Conservation (phyloP, 2,797 vertebrate species). For the Scarus forsteni region DNA sequence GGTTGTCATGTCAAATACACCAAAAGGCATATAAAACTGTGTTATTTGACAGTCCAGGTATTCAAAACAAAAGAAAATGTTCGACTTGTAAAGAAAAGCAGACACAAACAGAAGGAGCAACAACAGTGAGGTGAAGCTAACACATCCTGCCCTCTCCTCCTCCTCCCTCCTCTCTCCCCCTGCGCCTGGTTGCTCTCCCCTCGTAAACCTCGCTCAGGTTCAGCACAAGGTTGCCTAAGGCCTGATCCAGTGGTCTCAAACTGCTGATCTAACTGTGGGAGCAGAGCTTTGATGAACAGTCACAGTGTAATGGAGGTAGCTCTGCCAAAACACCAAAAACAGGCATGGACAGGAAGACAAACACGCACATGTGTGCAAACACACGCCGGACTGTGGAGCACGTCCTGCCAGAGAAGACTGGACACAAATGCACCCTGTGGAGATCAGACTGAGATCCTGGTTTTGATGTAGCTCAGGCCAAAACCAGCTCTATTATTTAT, state of each 20-base stretch:
- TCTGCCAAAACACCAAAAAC: conserved; percentile 46
- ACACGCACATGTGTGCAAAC: conserved; percentile 35
- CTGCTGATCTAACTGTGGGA: too few relatives aligned
- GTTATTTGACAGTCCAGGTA: conserved; percentile 1
- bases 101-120: background rate
- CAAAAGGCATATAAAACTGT: background rate
- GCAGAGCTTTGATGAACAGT: conserved; percentile 81
- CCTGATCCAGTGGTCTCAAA: too few relatives aligned
- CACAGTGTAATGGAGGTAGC: conserved; percentile 65
- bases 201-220: conserved; percentile 73
- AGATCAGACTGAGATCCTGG: background rate
- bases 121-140: conserved; percentile 28
- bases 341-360: conserved; percentile 48
- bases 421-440: conserved; percentile 3
- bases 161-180: conserved; percentile 54
- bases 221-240: conserved; percentile 85
- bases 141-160: conserved; percentile 43
- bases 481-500: background rate
- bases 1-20: too few relatives aligned
- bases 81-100: background rate
- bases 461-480: background rate
- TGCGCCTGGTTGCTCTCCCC: conserved; percentile 62
- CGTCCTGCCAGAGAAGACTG: conserved; percentile 7
- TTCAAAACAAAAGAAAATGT: background rate
- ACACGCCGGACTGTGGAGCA: conserved; percentile 10